Percentiles rank a stretch among this genome's conserved stretches.
phyloP scores from a whole-genome alignment of 1,140 invertebrate genomes.

The Linepithema humile region DNA sequence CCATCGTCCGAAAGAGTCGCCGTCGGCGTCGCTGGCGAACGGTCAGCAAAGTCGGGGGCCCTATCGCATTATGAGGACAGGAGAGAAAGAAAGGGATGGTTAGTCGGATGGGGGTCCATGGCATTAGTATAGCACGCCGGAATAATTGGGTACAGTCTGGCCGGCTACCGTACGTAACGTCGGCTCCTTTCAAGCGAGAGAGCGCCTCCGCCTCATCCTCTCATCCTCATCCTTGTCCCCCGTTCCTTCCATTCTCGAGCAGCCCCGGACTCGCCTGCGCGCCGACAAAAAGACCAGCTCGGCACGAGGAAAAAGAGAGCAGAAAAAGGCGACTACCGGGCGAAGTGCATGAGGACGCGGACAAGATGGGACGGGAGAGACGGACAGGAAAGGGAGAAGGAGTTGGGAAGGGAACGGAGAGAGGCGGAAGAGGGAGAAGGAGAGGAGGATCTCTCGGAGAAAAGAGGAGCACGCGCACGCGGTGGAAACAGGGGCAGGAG shows the following conservation, averaged over 20 bases:
- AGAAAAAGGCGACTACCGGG: constrained; percentile 68
- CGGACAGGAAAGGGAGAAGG: not conserved
- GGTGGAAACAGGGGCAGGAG: constrained; percentile 72
- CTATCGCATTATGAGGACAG: constrained; percentile 64
- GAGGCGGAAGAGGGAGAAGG: not conserved
- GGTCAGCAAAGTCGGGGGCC: constrained; percentile 22
- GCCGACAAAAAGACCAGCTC: constrained; percentile 69
- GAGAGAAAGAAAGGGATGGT: constrained; percentile 60
- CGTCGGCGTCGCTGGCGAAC: constrained; percentile 28
- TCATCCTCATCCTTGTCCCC: constrained; percentile 54
- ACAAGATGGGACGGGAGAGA: not conserved
- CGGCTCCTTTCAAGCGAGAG: constrained; percentile 77
- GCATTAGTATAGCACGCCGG: constrained; percentile 81
- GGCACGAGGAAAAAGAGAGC: constrained; percentile 64
- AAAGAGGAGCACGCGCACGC: constrained; percentile 57
- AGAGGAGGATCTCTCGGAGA: constrained; percentile 9
- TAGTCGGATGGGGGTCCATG: constrained; percentile 71
- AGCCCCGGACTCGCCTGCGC: constrained; percentile 51
- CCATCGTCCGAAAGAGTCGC: constrained; percentile 10
- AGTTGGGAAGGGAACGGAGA: not conserved
- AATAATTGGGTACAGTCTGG: constrained; percentile 83
- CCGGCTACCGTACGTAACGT: constrained; percentile 80
- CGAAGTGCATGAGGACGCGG: constrained; percentile 56
- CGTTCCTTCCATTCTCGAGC: constrained; percentile 54
- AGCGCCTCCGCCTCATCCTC: constrained; percentile 43